Evolutionary conservation across 1,140 invertebrate genomes (phyloP).

Genomic region (Trichogramma pretiosum): DNA sequence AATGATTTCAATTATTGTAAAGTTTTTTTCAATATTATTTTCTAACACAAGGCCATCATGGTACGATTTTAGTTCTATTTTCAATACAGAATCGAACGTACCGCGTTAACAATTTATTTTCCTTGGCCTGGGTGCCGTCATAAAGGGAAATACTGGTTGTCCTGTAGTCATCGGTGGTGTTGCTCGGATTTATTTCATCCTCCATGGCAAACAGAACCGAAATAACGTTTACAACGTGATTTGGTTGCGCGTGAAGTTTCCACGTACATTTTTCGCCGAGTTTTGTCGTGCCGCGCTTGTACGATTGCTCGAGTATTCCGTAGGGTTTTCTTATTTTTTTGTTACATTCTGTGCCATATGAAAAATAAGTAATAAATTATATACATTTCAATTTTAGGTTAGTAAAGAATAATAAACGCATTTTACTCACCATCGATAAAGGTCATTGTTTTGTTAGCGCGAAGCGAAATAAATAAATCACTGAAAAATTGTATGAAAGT

Average conservation of each 20-base stretch:
- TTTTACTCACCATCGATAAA: neutral
- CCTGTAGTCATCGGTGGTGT: neutral
- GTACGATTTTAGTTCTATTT: no score
- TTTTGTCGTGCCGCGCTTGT: neutral
- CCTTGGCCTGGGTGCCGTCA: neutral
- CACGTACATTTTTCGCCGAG: neutral
- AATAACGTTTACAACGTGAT: constrained; percentile 1
- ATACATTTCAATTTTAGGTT: no score
- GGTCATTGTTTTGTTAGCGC: neutral
- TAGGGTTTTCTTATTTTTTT: no score
- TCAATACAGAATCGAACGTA: neutral
- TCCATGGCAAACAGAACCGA: neutral
- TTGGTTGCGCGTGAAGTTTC: neutral
- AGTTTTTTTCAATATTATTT: no score
- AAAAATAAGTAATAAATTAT: no score
- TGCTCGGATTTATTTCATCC: neutral
- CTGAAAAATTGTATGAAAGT: no score
- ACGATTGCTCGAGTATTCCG: neutral
- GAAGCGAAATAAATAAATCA: neutral
- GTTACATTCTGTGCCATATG: no score
- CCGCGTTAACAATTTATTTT: neutral
- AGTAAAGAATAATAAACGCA: no score
- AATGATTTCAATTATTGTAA: no score
- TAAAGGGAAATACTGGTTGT: neutral
- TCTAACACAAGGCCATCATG: no score